A percentile compares a stretch with the other conserved stretches of the same genome.
Conservation (phyloP, 2,888 invertebrate species). For the Shargacucullia verbasci region DNA sequence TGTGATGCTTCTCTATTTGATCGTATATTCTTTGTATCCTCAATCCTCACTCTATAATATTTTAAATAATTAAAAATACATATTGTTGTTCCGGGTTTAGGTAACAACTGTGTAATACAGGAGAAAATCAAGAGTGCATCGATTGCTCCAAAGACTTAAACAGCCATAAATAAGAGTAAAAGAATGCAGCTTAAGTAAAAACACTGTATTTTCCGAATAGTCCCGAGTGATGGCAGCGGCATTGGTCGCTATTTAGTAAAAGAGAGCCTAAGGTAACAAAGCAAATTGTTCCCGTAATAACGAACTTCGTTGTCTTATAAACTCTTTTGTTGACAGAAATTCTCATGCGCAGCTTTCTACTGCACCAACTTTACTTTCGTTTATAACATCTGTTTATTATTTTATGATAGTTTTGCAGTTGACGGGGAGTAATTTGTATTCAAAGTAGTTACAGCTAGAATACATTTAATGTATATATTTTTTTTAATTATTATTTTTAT, state of each 20-base stretch:
- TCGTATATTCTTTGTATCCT: too few relatives aligned
- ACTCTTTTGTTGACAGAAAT: slow-evolving; percentile 47
- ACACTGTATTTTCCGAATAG: not conserved
- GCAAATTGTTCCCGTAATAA: slow-evolving; percentile 27
- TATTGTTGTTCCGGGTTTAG: too few relatives aligned
- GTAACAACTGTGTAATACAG: too few relatives aligned
- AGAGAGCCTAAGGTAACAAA: slow-evolving; percentile 4
- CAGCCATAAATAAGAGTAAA: too few relatives aligned
- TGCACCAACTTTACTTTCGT: slow-evolving; percentile 38
- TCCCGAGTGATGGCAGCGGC: not conserved
- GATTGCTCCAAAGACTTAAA: too few relatives aligned
- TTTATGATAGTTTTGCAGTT: slow-evolving; percentile 25
- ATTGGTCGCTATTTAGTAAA: not conserved
- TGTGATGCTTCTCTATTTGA: too few relatives aligned
- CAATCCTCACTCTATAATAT: too few relatives aligned
- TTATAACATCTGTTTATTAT: slow-evolving; percentile 32
- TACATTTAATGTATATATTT: too few relatives aligned
- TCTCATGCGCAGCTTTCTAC: slow-evolving; percentile 47
- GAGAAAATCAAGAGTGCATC: too few relatives aligned
- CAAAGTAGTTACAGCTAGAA: not conserved
- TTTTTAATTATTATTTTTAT: too few relatives aligned
- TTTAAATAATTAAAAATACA: too few relatives aligned
- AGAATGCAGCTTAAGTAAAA: too few relatives aligned
- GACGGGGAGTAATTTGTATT: slow-evolving; percentile 9
- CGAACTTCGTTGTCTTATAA: slow-evolving; percentile 22